Evolutionary conservation across 2,888 invertebrate species (phyloP).

Genomic region (Galerucella nymphaeae): DNA sequence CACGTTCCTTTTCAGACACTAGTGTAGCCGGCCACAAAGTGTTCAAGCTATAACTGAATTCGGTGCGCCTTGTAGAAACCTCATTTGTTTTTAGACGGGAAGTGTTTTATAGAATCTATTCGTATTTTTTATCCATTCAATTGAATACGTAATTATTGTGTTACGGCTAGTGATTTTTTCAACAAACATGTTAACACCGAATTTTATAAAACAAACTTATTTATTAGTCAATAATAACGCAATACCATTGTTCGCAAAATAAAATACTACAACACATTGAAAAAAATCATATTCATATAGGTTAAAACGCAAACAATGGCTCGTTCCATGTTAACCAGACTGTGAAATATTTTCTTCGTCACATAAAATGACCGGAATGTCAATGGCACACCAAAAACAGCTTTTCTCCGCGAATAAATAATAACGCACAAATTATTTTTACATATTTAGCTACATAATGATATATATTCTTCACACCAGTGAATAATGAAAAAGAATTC

Average conservation of each 20-base stretch:
- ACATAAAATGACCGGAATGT: constrained; percentile 39
- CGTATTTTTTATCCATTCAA: neutral
- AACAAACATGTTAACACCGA: neutral
- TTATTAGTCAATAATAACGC: constrained; percentile 2
- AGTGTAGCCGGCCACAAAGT: no score
- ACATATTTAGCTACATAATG: no score
- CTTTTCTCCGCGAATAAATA: no score
- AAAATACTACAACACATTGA: neutral
- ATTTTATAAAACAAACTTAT: neutral
- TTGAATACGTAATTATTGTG: neutral
- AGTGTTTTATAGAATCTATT: no score
- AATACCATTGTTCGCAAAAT: neutral
- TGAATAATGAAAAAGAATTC: no score
- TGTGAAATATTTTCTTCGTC: constrained; percentile 45
- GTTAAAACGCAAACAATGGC: constrained; percentile 5
- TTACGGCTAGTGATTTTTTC: neutral
- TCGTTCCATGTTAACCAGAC: constrained; percentile 39
- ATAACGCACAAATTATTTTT: no score
- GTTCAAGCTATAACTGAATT: no score
- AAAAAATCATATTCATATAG: neutral
- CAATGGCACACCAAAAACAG: neutral
- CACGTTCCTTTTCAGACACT: no score
- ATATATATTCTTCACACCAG: no score
- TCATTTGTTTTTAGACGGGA: no score
- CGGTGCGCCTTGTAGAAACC: no score